A percentile compares a stretch with the other conserved stretches of the same genome.
Conservation (phyloP, 2,113 vertebrate genomes). For the Desmodus rotundus region DNA sequence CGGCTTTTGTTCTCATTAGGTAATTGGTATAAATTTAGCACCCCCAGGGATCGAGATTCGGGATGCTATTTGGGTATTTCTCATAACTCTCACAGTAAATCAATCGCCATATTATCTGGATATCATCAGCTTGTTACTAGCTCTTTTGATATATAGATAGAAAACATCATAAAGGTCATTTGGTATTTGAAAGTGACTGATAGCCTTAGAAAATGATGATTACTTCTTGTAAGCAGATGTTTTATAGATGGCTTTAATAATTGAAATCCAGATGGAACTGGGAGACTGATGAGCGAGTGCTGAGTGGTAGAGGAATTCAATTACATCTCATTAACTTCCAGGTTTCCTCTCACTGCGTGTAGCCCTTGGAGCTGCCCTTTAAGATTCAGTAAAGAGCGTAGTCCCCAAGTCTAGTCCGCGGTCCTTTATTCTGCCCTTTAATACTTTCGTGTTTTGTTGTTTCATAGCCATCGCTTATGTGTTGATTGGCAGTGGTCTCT, state of each 20-base stretch:
- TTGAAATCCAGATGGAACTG: neutral
- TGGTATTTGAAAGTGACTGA: neutral
- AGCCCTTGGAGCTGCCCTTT: neutral
- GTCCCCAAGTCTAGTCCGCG: neutral
- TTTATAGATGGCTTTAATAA: constrained; percentile 1
- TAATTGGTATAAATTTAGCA: neutral
- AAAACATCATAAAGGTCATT: neutral
- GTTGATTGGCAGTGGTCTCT: constrained; percentile 93
- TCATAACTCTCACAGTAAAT: neutral
- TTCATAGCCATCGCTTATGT: constrained; percentile 94
- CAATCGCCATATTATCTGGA: neutral
- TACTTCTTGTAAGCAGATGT: neutral
- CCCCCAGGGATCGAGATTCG: neutral
- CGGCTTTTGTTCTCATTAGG: neutral
- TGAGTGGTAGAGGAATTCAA: neutral
- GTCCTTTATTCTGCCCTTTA: neutral
- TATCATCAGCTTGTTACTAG: neutral
- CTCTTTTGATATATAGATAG: neutral
- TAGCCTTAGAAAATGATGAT: neutral
- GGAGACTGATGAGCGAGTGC: neutral
- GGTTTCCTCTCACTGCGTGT: neutral
- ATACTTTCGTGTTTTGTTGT: constrained; percentile 50
- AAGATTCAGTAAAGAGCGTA: neutral
- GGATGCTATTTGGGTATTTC: neutral
- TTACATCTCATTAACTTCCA: neutral